Evolutionary conservation across 2,797 vertebrate species (phyloP), one percentile per base, ranked within the genome.

Genomic region (Staurois parvus): DNA sequence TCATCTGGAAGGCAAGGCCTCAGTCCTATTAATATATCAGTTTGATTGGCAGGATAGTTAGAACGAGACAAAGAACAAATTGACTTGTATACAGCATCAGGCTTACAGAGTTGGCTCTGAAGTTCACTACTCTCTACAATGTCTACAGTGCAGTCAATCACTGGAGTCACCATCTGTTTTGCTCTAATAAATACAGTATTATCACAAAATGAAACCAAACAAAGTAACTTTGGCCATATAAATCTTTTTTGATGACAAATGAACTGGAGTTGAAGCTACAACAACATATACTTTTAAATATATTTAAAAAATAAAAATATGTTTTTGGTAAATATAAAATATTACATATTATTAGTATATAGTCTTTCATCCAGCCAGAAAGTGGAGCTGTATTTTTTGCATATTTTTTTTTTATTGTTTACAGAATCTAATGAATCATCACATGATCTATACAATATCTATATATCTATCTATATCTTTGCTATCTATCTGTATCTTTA

Each of bases 1-100:
- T 74, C 81, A 83, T 73, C 72, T 12, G 52, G 72, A 75, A 72
- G 73, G 56, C 59, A 62, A 68, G 72, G 72, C 70, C 81, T 75
- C 81, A 74, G 75, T 83, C 81, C 81, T 66, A 75, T 83, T 83
- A 83, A 83, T 75, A 82, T 82, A 83, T 75, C 81, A 83, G 70
- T 74, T 74, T 83, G 81, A 75, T 83, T 74, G 81, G 72, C 72
- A 83, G 81, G 32, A 83, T 83, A 82, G 72, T 74, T 83, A 83
- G 37, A 75, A 83, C 62, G 56, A 83, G 72, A 83, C 69, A 83
- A 83, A 75, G 62, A 75, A 74, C 70, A 75, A 74, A 74, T 75
- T 83, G 72, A 67, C 72, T 83, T 83, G 81, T 75, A 83, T 75
- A 83, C 52, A 67, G 72, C 81, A 67, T 64, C 81, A 67, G 72